Conservation (phyloP, 2,888 invertebrate genomes). For the Cephus spinipes region DNA sequence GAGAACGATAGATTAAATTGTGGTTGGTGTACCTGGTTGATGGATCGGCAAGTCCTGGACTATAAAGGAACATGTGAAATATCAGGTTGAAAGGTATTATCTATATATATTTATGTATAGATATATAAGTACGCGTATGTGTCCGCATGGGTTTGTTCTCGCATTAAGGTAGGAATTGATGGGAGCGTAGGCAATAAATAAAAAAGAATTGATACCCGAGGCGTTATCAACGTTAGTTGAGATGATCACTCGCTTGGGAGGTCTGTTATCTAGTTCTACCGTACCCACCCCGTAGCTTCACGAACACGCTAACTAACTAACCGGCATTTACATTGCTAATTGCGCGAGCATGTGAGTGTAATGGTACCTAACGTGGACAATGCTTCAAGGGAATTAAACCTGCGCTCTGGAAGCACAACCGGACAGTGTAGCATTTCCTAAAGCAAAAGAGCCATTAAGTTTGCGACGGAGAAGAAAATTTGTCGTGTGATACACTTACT, state of each 20-base stretch:
- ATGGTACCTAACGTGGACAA: conserved; percentile 61
- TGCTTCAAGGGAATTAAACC: conserved; percentile 59
- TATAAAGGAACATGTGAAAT: background rate
- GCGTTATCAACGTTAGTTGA: conserved; percentile 55
- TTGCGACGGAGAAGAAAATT: conserved; percentile 10
- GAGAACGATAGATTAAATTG: background rate
- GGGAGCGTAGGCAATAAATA: conserved; percentile 25
- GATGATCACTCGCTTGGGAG: conserved; percentile 64
- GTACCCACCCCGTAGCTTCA: conserved; percentile 43
- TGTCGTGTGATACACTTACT: background rate
- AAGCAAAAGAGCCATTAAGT: conserved; percentile 20
- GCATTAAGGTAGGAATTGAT: background rate
- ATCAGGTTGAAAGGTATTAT: background rate
- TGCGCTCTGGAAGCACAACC: conserved; percentile 11
- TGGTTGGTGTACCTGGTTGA: background rate
- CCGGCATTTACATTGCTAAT: conserved; percentile 67
- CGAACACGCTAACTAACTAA: conserved; percentile 65
- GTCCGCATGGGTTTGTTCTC: background rate
- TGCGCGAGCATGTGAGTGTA: conserved; percentile 59
- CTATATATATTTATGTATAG: background rate
- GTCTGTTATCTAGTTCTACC: conserved; percentile 60
- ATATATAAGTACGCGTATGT: background rate
- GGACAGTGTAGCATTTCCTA: conserved; percentile 19
- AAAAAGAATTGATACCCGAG: conserved; percentile 52
- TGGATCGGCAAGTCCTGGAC: background rate